phyloP scores from a whole-genome alignment of 2,113 vertebrate species.

The Phylloscopus trochilus region DNA sequence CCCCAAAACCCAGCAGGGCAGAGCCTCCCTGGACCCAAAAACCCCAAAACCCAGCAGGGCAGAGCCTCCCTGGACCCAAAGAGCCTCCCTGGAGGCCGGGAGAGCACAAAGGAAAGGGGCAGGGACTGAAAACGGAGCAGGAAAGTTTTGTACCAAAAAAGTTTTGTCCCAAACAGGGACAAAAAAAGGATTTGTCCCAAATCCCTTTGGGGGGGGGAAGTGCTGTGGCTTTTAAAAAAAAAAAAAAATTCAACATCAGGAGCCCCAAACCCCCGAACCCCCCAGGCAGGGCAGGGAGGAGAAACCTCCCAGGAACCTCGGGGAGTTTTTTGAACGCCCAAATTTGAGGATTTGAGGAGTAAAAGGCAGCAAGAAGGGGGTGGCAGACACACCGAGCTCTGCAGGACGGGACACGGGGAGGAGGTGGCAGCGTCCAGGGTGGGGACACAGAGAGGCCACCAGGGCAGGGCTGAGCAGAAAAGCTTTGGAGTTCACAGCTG shows the following conservation, averaged over 20 bases:
- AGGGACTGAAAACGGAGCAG: background rate
- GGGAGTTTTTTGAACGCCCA: background rate
- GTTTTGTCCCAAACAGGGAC: background rate
- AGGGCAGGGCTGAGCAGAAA: background rate
- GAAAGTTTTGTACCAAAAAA: background rate
- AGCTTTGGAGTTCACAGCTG: slow-evolving; percentile 48
- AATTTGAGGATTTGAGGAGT: background rate
- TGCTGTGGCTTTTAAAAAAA: background rate
- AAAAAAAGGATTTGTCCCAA: too few relatives aligned
- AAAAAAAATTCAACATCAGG: too few relatives aligned
- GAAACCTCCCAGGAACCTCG: too few relatives aligned
- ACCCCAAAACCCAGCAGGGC: too few relatives aligned
- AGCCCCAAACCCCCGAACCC: background rate
- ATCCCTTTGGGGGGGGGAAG: background rate
- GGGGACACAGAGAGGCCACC: background rate
- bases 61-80: too few relatives aligned
- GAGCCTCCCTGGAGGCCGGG: too few relatives aligned
- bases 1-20: background rate
- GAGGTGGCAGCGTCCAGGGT: too few relatives aligned
- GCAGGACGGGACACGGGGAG: background rate
- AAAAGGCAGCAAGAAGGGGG: background rate
- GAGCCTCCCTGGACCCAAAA: too few relatives aligned
- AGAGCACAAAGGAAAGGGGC: background rate
- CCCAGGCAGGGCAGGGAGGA: too few relatives aligned
- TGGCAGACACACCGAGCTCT: background rate